These are phyloP conservation scores for Scartelaos histophorus DNA, from an alignment of 2,113 vertebrate genomes.

Conservation along the genomic window DNA sequence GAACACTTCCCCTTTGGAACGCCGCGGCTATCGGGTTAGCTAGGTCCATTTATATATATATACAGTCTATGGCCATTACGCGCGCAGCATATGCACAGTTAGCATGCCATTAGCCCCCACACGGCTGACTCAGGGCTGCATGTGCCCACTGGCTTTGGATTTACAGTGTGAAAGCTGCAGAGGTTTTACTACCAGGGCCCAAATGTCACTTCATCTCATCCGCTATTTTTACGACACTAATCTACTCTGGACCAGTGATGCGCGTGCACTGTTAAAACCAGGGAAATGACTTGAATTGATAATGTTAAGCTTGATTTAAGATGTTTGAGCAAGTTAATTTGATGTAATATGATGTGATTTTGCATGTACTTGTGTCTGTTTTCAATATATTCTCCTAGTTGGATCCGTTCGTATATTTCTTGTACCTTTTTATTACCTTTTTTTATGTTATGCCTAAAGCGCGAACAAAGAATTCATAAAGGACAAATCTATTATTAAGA, in stretches of 20 bases:
- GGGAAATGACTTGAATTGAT: not conserved
- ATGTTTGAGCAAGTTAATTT: not conserved
- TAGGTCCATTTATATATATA: too few relatives aligned
- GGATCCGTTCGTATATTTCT: too few relatives aligned
- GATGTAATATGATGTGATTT: too few relatives aligned
- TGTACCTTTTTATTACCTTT: too few relatives aligned
- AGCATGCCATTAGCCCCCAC: not conserved
- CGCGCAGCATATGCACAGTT: not conserved
- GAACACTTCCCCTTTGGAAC: too few relatives aligned
- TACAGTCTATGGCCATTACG: not conserved
- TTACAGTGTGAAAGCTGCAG: not conserved
- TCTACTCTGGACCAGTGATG: not conserved
- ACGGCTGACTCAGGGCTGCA: not conserved
- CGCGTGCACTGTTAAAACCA: not conserved
- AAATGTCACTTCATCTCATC: slow-evolving; percentile 4
- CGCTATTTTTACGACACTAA: slow-evolving; percentile 1
- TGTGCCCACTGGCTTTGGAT: not conserved
- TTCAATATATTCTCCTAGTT: not conserved
- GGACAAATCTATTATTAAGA: too few relatives aligned
- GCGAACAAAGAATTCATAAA: too few relatives aligned
- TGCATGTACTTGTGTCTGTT: not conserved
- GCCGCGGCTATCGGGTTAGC: too few relatives aligned
- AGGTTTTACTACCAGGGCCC: not conserved
- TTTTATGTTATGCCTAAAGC: too few relatives aligned
- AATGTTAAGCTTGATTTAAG: not conserved